These are phyloP conservation scores for Rostratula benghalensis DNA, from an alignment of 2,113 vertebrate genomes.

Conservation along the genomic window DNA sequence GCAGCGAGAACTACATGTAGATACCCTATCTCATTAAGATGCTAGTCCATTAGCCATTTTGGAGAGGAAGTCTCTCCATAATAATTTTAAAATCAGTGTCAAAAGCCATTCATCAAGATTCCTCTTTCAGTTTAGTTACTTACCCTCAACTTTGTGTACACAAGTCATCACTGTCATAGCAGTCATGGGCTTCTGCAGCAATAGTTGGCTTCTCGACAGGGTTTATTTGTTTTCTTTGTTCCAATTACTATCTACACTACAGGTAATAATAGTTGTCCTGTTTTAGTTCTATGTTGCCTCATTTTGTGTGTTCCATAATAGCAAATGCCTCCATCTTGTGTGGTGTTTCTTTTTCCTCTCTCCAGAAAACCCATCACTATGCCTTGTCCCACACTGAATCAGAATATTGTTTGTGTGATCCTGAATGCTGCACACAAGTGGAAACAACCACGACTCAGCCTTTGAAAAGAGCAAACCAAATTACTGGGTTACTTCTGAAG, in stretches of 20 bases:
- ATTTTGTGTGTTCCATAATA: neutral
- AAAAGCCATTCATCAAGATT: slow-evolving; percentile 35
- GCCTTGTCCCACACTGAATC: neutral
- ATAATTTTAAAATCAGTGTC: slow-evolving; percentile 40
- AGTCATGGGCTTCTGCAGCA: neutral
- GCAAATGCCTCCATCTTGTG: neutral
- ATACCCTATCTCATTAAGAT: neutral
- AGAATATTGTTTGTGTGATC: neutral
- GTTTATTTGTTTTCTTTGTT: neutral
- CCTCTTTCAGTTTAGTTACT: neutral
- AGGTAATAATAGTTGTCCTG: neutral
- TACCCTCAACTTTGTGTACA: neutral
- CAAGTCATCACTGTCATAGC: neutral
- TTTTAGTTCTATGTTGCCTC: neutral
- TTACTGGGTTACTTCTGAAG: neutral
- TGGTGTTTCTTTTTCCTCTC: neutral
- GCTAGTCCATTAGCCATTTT: neutral
- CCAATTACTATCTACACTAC: neutral
- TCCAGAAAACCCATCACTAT: neutral
- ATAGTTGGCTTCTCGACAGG: neutral
- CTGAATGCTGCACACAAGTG: neutral
- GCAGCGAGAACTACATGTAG: rapidly evolving
- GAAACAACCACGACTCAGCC: neutral
- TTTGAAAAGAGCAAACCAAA: neutral
- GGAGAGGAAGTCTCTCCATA: neutral